These are phyloP conservation scores for Diorhabda elongata DNA, from an alignment of 1,140 invertebrate species.

Conservation along the genomic window DNA sequence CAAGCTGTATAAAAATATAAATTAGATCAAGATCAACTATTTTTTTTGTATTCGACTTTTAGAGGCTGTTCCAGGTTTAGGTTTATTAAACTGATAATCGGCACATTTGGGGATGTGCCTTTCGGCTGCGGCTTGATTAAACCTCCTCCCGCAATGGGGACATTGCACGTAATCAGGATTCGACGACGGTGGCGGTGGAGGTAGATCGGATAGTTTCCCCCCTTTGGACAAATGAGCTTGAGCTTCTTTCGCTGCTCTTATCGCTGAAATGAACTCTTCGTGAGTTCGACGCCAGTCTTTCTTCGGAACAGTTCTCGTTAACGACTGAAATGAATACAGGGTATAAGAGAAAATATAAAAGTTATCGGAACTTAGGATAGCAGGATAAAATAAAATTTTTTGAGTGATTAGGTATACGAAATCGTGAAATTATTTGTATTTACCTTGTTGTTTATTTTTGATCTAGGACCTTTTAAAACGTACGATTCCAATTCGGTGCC, in stretches of 20 bases:
- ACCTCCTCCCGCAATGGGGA: conserved; percentile 83
- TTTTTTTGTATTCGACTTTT: conserved; percentile 3
- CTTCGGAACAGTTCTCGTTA: conserved; percentile 45
- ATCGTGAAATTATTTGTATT: too few relatives aligned
- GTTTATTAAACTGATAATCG: conserved; percentile 77
- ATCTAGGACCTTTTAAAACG: conserved; percentile 32
- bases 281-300: conserved; percentile 87
- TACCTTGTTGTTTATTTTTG: conserved; percentile 20
- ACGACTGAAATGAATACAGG: background rate
- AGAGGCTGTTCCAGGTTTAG: conserved; percentile 43
- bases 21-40: too few relatives aligned
- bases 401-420: too few relatives aligned
- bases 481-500: conserved; percentile 86
- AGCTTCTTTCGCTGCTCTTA: conserved; percentile 85
- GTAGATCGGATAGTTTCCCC: conserved; percentile 79
- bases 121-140: conserved; percentile 81
- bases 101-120: conserved; percentile 92
- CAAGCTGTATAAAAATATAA: too few relatives aligned
- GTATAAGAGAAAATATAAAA: too few relatives aligned
- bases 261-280: conserved; percentile 86
- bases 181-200: conserved; percentile 81
- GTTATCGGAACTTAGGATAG: too few relatives aligned
- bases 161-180: conserved; percentile 89
- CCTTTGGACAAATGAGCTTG: conserved; percentile 79
- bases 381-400: too few relatives aligned